A percentile compares a stretch with the other conserved stretches of the same genome.
These are phyloP conservation scores for Resseliella maxima DNA, from an alignment of 2,888 invertebrate genomes.

Conservation along the genomic window DNA sequence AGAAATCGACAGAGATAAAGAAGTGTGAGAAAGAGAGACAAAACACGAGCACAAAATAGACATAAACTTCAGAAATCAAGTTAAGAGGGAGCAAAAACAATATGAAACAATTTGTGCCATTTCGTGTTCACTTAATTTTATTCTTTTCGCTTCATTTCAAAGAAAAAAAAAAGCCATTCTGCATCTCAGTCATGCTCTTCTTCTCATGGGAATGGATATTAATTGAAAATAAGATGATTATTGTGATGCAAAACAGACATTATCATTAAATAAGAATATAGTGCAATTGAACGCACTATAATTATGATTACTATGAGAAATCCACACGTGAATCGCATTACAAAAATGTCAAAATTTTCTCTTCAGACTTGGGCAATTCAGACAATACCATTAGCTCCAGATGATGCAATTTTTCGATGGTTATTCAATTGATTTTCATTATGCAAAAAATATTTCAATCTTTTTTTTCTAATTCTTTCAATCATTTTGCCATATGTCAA, in stretches of 20 bases:
- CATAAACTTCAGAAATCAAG: slow-evolving; percentile 27
- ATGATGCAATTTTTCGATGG: slow-evolving; percentile 20
- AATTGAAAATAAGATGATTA: slow-evolving; percentile 56
- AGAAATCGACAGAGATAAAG: too few species aligned
- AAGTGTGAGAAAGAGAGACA: background rate
- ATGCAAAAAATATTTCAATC: background rate
- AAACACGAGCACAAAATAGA: background rate
- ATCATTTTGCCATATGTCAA: slow-evolving; percentile 35
- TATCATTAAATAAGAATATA: slow-evolving; percentile 13
- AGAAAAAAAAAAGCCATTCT: background rate
- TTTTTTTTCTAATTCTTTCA: too few species aligned
- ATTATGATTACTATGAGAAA: slow-evolving; percentile 25
- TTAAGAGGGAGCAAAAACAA: background rate
- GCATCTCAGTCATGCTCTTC: background rate
- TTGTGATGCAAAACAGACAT: slow-evolving; percentile 53
- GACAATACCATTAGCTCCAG: background rate
- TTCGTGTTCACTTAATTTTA: background rate
- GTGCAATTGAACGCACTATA: background rate
- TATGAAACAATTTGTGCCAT: slow-evolving; percentile 38
- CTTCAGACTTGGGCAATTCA: background rate
- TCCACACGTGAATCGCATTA: slow-evolving; percentile 6
- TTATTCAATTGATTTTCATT: background rate
- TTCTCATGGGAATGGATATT: slow-evolving; percentile 27
- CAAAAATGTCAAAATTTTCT: background rate
- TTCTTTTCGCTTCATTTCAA: background rate